Evolutionary conservation across 2,113 vertebrate genomes (phyloP).

Genomic region (Psephotus haematonotus): DNA sequence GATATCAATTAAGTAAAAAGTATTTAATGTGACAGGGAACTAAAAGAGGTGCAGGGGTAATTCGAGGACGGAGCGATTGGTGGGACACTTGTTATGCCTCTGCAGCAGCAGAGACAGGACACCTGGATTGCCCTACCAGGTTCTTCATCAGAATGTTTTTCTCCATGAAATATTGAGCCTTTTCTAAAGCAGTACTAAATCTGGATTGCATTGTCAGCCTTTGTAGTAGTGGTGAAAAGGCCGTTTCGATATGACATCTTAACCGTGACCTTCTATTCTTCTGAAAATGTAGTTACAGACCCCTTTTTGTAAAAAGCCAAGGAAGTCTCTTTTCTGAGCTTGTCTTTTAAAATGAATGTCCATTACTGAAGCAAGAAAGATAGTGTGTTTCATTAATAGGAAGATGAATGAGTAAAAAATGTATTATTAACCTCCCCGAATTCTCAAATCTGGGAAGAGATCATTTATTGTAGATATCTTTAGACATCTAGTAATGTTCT

Average conservation of each 20-base stretch:
- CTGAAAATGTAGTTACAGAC: conserved; percentile 48
- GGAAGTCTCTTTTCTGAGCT: background rate
- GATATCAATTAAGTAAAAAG: background rate
- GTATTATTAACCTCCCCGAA: conserved; percentile 40
- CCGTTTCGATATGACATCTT: conserved; percentile 37
- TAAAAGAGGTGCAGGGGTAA: background rate
- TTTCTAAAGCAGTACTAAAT: conserved; percentile 35
- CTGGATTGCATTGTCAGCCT: conserved; percentile 2
- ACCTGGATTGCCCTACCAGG: background rate
- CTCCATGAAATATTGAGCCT: background rate
- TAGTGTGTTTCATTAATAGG: conserved; percentile 45
- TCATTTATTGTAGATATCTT: conserved; percentile 45
- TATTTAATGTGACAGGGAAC: background rate
- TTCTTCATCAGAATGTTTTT: conserved; percentile 5
- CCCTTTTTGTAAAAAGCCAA: conserved; percentile 9
- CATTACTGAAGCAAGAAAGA: conserved; percentile 16
- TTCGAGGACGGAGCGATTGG: background rate
- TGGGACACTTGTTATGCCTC: background rate
- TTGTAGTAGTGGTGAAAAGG: conserved; percentile 35
- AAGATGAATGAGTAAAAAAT: conserved; percentile 63
- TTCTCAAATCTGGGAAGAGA: conserved; percentile 44
- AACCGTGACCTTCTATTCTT: conserved; percentile 38
- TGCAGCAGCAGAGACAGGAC: background rate
- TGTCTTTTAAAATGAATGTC: conserved; percentile 43
- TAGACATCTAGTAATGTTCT: conserved; percentile 16